Evolutionary conservation across 1,140 invertebrate species (phyloP).

Genomic region (Meteorus sp.): DNA sequence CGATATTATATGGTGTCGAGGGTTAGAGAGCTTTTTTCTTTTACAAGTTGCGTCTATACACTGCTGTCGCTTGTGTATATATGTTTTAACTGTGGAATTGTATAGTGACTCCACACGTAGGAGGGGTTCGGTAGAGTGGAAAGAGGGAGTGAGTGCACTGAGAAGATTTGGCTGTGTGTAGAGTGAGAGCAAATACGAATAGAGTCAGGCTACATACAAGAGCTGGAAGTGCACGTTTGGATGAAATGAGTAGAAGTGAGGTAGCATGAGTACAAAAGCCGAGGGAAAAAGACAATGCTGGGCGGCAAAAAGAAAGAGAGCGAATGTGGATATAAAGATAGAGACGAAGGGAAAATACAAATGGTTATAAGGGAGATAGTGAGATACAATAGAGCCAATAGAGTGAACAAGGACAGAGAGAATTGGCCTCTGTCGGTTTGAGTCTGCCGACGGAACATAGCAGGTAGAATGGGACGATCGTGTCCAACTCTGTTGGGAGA

Average conservation of each 20-base stretch:
- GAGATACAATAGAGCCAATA: conserved; percentile 34
- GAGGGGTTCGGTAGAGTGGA: conserved; percentile 8
- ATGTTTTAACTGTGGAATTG: not conserved
- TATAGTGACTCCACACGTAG: not conserved
- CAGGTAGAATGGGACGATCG: conserved; percentile 26
- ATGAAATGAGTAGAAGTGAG: not conserved
- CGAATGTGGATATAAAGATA: conserved; percentile 17
- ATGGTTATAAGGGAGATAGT: not conserved
- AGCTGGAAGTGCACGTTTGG: conserved; percentile 18
- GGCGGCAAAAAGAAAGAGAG: conserved; percentile 16
- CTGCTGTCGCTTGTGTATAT: not conserved
- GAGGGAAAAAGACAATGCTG: conserved; percentile 5
- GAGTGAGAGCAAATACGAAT: conserved; percentile 17
- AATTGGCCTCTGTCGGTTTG: conserved; percentile 15
- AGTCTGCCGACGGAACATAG: conserved; percentile 10
- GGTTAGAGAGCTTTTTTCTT: not conserved
- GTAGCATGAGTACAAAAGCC: conserved; percentile 6
- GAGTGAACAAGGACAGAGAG: conserved; percentile 27
- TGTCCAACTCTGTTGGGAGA: not conserved
- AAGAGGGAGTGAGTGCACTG: conserved; percentile 8
- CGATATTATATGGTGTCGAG: no score
- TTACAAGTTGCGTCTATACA: no score
- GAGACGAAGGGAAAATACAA: conserved; percentile 13
- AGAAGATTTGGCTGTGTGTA: not conserved
- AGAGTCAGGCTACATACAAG: conserved; percentile 16